These are phyloP conservation scores for Eucidaris tribuloides DNA, from an alignment of 35 echinoderm and acorn worm species.

Conservation along the genomic window DNA sequence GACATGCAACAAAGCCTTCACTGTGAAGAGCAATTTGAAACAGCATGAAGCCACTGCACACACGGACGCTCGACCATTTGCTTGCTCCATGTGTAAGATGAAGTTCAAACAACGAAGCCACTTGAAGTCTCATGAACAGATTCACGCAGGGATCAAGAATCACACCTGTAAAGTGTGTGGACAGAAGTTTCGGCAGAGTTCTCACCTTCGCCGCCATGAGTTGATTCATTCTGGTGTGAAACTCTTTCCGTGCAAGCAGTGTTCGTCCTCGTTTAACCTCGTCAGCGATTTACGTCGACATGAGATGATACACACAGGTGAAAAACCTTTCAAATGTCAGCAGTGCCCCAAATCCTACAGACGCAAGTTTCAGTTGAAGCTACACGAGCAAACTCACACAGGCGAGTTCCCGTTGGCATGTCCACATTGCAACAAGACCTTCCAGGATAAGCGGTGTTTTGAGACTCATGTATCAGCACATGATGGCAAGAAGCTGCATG, in stretches of 20 bases:
- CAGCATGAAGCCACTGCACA: conserved; percentile 17
- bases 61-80: conserved; percentile 12
- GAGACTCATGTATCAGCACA: background rate
- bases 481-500: background rate
- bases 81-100: background rate
- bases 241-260: background rate
- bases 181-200: conserved; percentile 30
- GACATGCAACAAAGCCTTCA: conserved; percentile 36
- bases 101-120: conserved; percentile 33
- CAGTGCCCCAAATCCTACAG: conserved; percentile 34
- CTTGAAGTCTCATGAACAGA: conserved; percentile 27
- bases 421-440: conserved; percentile 1
- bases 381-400: conserved; percentile 47
- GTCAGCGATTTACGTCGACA: conserved; percentile 37
- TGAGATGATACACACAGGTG: conserved; percentile 44
- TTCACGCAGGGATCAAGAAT: conserved; percentile 26
- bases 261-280: conserved; percentile 29
- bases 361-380: conserved; percentile 23
- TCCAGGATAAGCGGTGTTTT: background rate
- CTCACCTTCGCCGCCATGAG: conserved; percentile 22
- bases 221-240: conserved; percentile 31
- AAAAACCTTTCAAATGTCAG: conserved; percentile 48
- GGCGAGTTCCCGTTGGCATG: background rate
- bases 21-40: conserved; percentile 23
- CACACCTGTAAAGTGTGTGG: conserved; percentile 14